Conservation (phyloP, 2,113 vertebrate genomes). For the Scytalopus superciliaris region DNA sequence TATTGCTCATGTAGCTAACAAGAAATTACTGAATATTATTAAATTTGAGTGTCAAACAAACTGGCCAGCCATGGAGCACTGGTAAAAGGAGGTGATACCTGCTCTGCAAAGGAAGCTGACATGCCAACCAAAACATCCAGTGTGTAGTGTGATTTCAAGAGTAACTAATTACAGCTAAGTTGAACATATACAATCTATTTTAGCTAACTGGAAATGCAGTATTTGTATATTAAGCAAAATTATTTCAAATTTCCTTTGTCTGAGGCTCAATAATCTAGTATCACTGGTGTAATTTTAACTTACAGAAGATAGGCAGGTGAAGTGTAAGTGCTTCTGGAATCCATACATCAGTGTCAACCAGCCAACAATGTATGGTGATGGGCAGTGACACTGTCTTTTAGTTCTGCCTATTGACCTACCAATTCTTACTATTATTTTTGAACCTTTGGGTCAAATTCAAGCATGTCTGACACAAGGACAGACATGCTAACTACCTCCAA, state of each 20-base stretch:
- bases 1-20: neutral
- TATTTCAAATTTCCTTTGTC: neutral
- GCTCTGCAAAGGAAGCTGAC: neutral
- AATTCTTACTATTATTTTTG: neutral
- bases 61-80: neutral
- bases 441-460: neutral
- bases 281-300: neutral
- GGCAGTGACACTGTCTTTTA: neutral
- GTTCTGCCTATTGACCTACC: neutral
- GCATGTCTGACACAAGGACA: fast-evolving
- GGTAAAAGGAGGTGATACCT: neutral
- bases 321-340: neutral
- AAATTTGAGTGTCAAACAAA: neutral
- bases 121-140: neutral
- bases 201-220: neutral
- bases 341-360: neutral
- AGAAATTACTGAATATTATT: neutral
- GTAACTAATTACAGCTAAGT: neutral
- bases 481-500: neutral
- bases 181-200: neutral
- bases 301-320: neutral
- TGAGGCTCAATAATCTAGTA: neutral
- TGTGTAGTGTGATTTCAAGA: neutral
- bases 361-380: neutral
- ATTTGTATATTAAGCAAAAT: neutral